Percentiles rank a stretch among this genome's conserved stretches.
Conservation (phyloP, 2,888 invertebrate species). For the Smittia sp. region DNA sequence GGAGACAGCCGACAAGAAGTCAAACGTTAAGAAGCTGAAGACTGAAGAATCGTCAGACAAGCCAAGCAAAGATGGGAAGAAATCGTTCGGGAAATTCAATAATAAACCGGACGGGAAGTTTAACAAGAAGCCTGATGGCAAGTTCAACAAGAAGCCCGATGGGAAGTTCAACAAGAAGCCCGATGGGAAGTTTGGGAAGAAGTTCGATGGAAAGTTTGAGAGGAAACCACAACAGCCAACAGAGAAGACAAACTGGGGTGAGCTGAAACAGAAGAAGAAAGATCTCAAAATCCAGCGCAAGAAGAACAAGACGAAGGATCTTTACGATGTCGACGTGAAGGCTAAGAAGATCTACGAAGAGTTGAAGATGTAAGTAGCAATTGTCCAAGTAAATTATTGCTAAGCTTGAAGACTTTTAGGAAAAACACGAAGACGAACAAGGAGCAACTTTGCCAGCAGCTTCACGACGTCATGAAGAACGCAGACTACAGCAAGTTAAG, state of each 20-base stretch:
- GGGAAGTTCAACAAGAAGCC: not conserved
- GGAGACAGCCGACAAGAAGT: not conserved
- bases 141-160: not conserved
- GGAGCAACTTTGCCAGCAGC: slow-evolving; percentile 55
- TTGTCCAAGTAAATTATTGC: not conserved
- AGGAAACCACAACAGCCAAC: slow-evolving; percentile 43
- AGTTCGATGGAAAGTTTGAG: not conserved
- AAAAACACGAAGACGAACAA: slow-evolving; percentile 56
- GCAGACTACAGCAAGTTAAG: slow-evolving; percentile 67
- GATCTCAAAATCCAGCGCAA: slow-evolving; percentile 62
- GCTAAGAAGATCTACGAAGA: slow-evolving; percentile 63
- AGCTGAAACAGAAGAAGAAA: slow-evolving; percentile 73
- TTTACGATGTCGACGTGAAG: slow-evolving; percentile 57
- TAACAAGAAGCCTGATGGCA: not conserved
- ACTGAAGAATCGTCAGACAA: not conserved
- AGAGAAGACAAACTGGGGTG: slow-evolving; percentile 68
- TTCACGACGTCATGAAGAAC: slow-evolving; percentile 62
- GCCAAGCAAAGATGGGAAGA: not conserved
- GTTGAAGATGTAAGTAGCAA: slow-evolving; percentile 49
- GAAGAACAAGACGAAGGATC: slow-evolving; percentile 58
- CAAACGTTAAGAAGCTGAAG: slow-evolving; percentile 13
- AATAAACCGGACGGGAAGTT: not conserved
- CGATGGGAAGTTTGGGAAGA: not conserved
- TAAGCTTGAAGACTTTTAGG: too few species aligned
- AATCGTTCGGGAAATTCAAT: not conserved